These are phyloP conservation scores for Albula goreensis DNA, from an alignment of 2,113 vertebrate species.

Conservation along the genomic window DNA sequence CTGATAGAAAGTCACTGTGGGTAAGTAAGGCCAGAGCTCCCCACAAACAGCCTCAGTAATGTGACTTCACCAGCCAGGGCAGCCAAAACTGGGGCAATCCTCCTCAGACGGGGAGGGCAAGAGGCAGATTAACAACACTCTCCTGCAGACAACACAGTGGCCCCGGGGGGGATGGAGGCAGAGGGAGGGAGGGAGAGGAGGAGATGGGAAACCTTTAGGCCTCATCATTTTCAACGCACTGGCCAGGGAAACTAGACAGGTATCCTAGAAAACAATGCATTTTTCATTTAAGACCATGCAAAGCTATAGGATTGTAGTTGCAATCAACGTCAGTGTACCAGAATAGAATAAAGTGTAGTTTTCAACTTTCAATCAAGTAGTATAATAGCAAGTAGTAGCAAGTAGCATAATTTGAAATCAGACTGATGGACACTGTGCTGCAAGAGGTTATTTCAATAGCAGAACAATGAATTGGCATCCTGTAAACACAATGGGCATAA, in stretches of 20 bases:
- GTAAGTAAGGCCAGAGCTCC: neutral
- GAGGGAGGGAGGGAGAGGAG: neutral
- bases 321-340: no score
- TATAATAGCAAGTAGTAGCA: no score
- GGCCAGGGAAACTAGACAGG: neutral
- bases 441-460: neutral
- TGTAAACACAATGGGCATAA: no score
- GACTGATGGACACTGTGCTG: neutral
- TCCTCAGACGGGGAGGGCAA: neutral
- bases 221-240: neutral
- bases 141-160: slow-evolving; percentile 16
- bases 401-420: neutral
- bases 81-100: neutral
- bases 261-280: neutral
- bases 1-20: neutral
- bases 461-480: neutral
- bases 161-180: neutral
- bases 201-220: neutral
- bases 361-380: no score
- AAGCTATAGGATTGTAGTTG: no score
- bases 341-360: no score
- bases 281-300: no score
- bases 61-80: neutral
- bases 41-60: neutral
- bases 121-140: slow-evolving; percentile 10